Evolutionary conservation across 2,888 invertebrate species (phyloP).

Genomic region (Drosophila cracens): DNA sequence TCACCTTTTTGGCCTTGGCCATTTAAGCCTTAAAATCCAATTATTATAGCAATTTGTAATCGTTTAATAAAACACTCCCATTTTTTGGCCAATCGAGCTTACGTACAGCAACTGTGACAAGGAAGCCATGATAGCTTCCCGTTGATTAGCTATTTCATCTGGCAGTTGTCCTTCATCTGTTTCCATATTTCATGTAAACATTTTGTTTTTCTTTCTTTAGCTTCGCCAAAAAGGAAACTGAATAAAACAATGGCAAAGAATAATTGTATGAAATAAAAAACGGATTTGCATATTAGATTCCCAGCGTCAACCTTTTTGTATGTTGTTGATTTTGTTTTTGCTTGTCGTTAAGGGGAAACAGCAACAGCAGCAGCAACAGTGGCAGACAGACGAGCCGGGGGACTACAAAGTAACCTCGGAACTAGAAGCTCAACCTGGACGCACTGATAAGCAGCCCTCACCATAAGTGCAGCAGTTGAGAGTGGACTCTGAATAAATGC

Average conservation of each 20-base stretch:
- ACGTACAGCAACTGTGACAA: neutral
- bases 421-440: constrained; percentile 44
- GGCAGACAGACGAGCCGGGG: constrained; percentile 71
- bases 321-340: constrained; percentile 72
- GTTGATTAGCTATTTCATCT: constrained; percentile 31
- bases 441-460: constrained; percentile 50
- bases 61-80: neutral
- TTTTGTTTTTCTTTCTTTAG: constrained; percentile 31
- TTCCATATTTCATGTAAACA: constrained; percentile 23
- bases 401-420: constrained; percentile 39
- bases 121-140: neutral
- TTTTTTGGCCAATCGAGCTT: neutral
- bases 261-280: constrained; percentile 82
- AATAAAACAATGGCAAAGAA: constrained; percentile 69
- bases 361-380: neutral
- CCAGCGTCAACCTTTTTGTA: constrained; percentile 61
- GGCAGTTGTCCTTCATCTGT: neutral
- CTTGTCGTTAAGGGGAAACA: constrained; percentile 62
- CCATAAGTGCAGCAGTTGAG: constrained; percentile 55
- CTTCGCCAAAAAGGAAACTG: neutral
- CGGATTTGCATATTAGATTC: constrained; percentile 82
- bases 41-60: constrained; percentile 15
- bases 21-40: constrained; percentile 4
- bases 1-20: constrained; percentile 28
- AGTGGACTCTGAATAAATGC: constrained; percentile 76